Evolutionary conservation across 1,140 invertebrate species (phyloP).

Genomic region (Hirudo medicinalis): DNA sequence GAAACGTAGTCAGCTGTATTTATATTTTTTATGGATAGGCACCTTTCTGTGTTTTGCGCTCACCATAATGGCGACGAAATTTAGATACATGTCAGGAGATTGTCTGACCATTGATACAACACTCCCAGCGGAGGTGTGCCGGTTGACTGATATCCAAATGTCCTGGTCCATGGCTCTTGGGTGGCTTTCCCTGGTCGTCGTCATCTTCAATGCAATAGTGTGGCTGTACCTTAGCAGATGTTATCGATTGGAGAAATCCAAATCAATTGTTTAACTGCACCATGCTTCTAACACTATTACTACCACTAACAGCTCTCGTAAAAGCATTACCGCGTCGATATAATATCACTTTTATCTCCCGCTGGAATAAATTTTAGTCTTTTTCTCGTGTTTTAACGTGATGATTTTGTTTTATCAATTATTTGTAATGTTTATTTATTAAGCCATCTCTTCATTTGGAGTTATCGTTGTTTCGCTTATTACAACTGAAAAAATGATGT

Average conservation of each 20-base stretch:
- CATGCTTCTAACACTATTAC: too few species aligned
- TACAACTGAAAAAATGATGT: too few species aligned
- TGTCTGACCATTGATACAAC: slow-evolving; percentile 33
- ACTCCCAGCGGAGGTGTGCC: slow-evolving; percentile 39
- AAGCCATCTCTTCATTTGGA: too few species aligned
- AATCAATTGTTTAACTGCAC: slow-evolving; percentile 18
- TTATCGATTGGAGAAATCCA: slow-evolving; percentile 48
- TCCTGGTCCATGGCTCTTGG: slow-evolving; percentile 67
- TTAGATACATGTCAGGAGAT: slow-evolving; percentile 50
- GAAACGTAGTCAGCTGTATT: too few species aligned
- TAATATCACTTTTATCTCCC: too few species aligned
- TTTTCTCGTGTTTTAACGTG: too few species aligned
- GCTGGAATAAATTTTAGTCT: too few species aligned
- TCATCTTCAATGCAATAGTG: slow-evolving; percentile 33
- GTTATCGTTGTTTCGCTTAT: too few species aligned
- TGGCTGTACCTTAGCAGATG: slow-evolving; percentile 78
- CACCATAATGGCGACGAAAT: slow-evolving; percentile 76
- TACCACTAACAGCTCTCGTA: too few species aligned
- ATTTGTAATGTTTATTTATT: too few species aligned
- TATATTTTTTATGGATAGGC: slow-evolving; percentile 48
- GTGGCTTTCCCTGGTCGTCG: slow-evolving; percentile 1
- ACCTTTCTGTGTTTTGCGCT: slow-evolving; percentile 74
- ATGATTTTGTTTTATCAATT: too few species aligned
- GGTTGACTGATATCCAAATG: slow-evolving; percentile 57
- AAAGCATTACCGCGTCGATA: too few species aligned